These are phyloP conservation scores for Halcyon smyrnensis DNA, from an alignment of 2,797 vertebrate genomes.

Conservation along the genomic window DNA sequence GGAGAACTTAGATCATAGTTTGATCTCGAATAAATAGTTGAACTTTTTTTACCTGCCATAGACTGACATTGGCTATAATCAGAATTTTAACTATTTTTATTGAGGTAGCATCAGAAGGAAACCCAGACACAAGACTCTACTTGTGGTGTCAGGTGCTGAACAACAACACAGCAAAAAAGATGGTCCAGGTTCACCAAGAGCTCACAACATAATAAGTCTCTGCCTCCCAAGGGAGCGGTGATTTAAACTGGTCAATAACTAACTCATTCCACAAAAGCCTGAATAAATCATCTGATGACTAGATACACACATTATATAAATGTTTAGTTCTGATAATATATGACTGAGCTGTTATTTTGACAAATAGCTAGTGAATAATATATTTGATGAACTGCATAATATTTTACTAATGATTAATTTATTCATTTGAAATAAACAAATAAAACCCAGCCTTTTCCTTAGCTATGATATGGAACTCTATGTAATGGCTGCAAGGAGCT, in stretches of 20 bases:
- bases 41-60: neutral
- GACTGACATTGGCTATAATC: neutral
- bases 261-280: conserved; percentile 1
- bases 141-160: neutral
- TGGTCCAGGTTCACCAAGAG: neutral
- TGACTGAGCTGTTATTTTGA: conserved; percentile 59
- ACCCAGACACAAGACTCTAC: neutral
- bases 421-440: conserved; percentile 61
- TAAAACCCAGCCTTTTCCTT: conserved; percentile 27
- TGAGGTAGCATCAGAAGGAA: neutral
- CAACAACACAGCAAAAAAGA: neutral
- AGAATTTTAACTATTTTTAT: neutral
- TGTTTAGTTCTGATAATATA: conserved; percentile 54
- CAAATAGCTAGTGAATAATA: conserved; percentile 66
- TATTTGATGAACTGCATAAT: conserved; percentile 66
- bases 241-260: conserved; percentile 33
- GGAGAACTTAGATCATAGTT: neutral
- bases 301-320: conserved; percentile 46
- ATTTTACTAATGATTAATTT: conserved; percentile 73
- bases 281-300: conserved; percentile 42
- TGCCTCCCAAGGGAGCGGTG: neutral
- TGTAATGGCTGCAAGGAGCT: conserved; percentile 7
- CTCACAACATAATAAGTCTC: neutral
- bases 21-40: neutral
- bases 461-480: neutral